Evolutionary conservation across 2,888 invertebrate genomes (phyloP).

Genomic region (Pyrochroa serraticornis): DNA sequence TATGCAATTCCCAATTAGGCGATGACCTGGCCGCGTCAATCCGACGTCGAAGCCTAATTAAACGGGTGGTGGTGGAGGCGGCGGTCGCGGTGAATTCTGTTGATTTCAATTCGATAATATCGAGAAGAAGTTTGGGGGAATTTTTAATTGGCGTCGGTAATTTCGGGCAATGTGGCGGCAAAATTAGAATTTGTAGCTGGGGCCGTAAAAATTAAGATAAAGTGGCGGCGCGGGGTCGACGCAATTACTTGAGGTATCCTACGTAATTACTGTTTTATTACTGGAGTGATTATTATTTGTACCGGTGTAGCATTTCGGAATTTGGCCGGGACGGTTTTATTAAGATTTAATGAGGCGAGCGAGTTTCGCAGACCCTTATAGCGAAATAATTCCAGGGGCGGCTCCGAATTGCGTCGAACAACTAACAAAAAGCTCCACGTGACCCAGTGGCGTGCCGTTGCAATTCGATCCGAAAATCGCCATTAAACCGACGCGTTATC

Average conservation of each 20-base stretch:
- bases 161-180: neutral
- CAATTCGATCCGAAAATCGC: constrained; percentile 4
- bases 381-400: constrained; percentile 5
- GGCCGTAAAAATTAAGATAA: constrained; percentile 14
- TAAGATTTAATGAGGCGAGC: constrained; percentile 28
- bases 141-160: too few relatives aligned
- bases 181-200: constrained; percentile 2
- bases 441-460: constrained; percentile 6
- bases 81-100: neutral
- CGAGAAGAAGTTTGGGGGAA: too few relatives aligned
- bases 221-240: constrained; percentile 1
- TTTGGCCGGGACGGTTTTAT: constrained; percentile 25
- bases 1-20: constrained; percentile 20
- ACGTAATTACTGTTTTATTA: constrained; percentile 40
- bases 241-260: constrained; percentile 35
- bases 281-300: constrained; percentile 40
- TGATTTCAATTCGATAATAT: constrained; percentile 15
- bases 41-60: constrained; percentile 21
- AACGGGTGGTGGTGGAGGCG: neutral
- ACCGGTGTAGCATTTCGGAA: constrained; percentile 24
- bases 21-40: constrained; percentile 20
- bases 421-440: neutral
- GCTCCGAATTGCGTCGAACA: constrained; percentile 17
- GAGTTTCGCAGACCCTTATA: neutral
- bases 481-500: constrained; percentile 25